Evolutionary conservation across 1,140 invertebrate species (phyloP).

Genomic region (Manduca sexta): DNA sequence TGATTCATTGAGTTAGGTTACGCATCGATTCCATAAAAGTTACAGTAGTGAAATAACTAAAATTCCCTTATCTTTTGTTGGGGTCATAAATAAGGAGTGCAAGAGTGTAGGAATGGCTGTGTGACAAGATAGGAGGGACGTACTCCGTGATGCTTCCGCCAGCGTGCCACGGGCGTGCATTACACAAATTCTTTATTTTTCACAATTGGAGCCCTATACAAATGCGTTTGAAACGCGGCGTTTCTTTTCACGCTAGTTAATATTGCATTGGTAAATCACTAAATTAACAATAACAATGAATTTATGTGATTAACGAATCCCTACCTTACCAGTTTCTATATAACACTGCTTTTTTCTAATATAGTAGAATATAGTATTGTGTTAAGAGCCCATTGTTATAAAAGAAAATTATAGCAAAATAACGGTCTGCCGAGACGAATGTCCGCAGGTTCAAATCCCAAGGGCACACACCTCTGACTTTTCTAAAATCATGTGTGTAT

Average conservation of each 20-base stretch:
- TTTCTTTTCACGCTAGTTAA: neutral
- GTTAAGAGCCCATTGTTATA: too few species aligned
- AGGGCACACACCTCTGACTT: too few species aligned
- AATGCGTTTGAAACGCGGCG: slow-evolving; percentile 21
- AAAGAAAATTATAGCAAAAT: neutral
- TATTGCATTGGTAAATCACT: too few species aligned
- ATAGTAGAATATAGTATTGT: too few species aligned
- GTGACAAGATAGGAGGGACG: slow-evolving; percentile 47
- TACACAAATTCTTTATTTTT: slow-evolving; percentile 51
- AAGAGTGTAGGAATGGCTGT: slow-evolving; percentile 24
- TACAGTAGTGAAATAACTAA: neutral
- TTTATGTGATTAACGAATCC: too few species aligned
- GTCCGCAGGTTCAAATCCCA: too few species aligned
- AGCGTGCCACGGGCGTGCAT: slow-evolving; percentile 37
- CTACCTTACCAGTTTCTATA: too few species aligned
- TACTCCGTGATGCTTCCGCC: slow-evolving; percentile 35
- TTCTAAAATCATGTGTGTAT: too few species aligned
- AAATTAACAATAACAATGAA: too few species aligned
- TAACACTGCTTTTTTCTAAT: too few species aligned
- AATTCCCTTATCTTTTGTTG: slow-evolving; percentile 21
- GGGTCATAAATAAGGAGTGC: slow-evolving; percentile 40
- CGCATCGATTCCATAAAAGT: too few species aligned
- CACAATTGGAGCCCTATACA: slow-evolving; percentile 20
- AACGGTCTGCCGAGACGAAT: neutral
- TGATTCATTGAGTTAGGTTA: too few species aligned